Evolutionary conservation across 2,797 vertebrate species (phyloP).

Genomic region (Rhabdophis nuchalis): DNA sequence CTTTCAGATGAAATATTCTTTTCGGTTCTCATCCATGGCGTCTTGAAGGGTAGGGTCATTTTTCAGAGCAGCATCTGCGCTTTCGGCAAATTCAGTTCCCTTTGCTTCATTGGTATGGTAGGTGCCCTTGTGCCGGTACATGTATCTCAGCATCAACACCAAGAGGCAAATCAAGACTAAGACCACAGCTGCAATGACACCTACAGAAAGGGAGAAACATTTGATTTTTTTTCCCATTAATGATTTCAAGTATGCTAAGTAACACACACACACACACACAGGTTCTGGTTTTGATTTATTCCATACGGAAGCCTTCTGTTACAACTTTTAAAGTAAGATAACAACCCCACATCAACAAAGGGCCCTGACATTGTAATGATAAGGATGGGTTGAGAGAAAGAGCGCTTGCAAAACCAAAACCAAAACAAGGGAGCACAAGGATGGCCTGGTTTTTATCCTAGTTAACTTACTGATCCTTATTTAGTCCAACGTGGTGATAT

Average conservation of each 20-base stretch:
- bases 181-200: slow-evolving; percentile 64
- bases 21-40: slow-evolving; percentile 72
- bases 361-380: neutral
- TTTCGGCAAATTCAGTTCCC: slow-evolving; percentile 73
- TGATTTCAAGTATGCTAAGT: neutral
- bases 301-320: neutral
- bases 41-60: slow-evolving; percentile 72
- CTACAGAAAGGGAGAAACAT: slow-evolving; percentile 57
- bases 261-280: neutral
- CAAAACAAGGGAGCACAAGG: neutral
- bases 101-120: slow-evolving; percentile 85
- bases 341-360: neutral
- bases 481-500: neutral
- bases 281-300: neutral
- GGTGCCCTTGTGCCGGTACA: slow-evolving; percentile 80
- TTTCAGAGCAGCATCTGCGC: slow-evolving; percentile 68
- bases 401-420: neutral
- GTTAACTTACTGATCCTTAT: rapidly evolving
- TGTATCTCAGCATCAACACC: slow-evolving; percentile 67
- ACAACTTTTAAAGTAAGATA: neutral
- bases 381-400: neutral
- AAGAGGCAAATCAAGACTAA: slow-evolving; percentile 73
- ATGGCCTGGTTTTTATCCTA: neutral
- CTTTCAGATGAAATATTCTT: slow-evolving; percentile 87
- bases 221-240: slow-evolving; percentile 2